phyloP scores from a whole-genome alignment of 2,113 vertebrate genomes.

The Apteryx owenii region DNA sequence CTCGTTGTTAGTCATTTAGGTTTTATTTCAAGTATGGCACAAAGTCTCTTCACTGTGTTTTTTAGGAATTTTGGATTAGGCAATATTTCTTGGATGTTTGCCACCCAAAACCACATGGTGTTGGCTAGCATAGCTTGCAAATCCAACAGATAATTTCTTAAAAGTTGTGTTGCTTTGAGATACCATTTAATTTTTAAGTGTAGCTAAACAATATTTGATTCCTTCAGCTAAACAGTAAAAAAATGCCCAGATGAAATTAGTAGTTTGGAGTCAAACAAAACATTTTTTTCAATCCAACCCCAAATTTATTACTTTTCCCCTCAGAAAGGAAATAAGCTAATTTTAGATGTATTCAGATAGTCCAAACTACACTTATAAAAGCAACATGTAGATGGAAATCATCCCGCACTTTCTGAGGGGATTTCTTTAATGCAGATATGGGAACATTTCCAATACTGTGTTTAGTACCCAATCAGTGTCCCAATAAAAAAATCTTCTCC shows the following conservation, averaged over 20 bases:
- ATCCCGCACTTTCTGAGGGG: not conserved
- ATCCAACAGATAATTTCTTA: not conserved
- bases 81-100: not conserved
- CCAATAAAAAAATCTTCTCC: not conserved
- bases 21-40: not conserved
- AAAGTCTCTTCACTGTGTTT: not conserved
- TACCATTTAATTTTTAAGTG: not conserved
- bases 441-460: constrained; percentile 4
- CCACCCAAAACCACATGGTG: not conserved
- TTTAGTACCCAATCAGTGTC: not conserved
- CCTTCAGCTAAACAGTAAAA: not conserved
- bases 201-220: not conserved
- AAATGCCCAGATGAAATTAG: not conserved
- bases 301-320: not conserved
- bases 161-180: not conserved
- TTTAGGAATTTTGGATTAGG: not conserved
- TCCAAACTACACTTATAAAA: not conserved
- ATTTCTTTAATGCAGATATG: not conserved
- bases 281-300: not conserved
- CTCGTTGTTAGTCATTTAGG: not conserved
- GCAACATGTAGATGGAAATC: not conserved
- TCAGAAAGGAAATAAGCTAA: not conserved
- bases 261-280: not conserved
- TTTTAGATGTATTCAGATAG: not conserved
- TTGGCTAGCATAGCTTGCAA: not conserved